Evolutionary conservation across 64 coral and sea anemone species (phyloP), one percentile per base, ranked within the genome.

Genomic region (Stichodactyla mertensii): DNA sequence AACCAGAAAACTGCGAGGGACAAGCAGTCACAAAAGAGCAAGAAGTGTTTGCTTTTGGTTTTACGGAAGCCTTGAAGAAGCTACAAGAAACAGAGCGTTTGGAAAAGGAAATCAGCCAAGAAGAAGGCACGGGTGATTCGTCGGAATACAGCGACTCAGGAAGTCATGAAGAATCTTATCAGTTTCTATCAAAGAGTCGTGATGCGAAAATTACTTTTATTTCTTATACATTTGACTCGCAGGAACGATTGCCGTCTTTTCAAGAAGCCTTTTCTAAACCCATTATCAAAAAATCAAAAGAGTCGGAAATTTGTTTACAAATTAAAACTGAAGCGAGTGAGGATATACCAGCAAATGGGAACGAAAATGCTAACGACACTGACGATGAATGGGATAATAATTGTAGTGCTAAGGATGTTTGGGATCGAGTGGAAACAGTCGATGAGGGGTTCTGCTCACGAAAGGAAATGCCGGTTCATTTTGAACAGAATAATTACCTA

Each of bases 21-120:
- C 71, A 87, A 53, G 79, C 83, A 80, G 88, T 93, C 7, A 97
- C 94, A n/a, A 89, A 92, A 36, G 94, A 97, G 71, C 94, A 97
- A 67, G 94, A 97, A 60, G 82, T 89, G 9, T 97, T 97, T 82
- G 94, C 92, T 4, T 87, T 90, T 9, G 94, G 94, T 22, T 97
- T 97, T 85, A 97, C 94, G 8, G 94, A 97, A 13, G 91, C 94
- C 2, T 77, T 97, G 52, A 90, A 97, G 52, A 92, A 89, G 55
- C 85, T 97, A 53, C 86, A 86, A 83, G 85, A 92, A 55, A 64
- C 55, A 24, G 83, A 92, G 16, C 86, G 87, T 55, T 58, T 77
- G 74, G 88, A 97, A 79, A 97, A 69, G 23, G 84, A 88, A 82
- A 71, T 79, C 52, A 56, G 64, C 77, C 57, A 84, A 64, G 66